phyloP scores from a whole-genome alignment of 2,113 vertebrate genomes.

The Catharus fuscescens region DNA sequence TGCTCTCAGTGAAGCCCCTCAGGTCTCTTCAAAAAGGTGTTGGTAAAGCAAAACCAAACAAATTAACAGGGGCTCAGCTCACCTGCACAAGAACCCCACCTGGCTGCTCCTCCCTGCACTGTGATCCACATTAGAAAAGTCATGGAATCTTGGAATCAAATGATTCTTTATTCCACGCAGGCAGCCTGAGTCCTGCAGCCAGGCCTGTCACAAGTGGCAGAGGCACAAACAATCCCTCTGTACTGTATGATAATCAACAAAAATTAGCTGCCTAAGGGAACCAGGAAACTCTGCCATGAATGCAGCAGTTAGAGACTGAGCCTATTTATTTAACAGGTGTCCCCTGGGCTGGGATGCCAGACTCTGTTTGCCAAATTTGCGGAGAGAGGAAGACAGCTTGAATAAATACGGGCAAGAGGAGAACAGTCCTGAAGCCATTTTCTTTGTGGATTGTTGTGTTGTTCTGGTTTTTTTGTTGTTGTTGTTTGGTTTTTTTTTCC shows the following conservation, averaged over 20 bases:
- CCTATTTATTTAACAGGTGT: constrained; percentile 70
- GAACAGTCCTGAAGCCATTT: constrained; percentile 38
- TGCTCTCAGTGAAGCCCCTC: neutral
- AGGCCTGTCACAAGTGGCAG: neutral
- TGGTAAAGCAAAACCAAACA: neutral
- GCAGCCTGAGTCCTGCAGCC: neutral
- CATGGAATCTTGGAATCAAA: neutral
- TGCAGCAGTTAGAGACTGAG: constrained; percentile 51
- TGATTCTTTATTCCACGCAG: neutral
- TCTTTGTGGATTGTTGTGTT: neutral
- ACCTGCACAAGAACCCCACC: neutral
- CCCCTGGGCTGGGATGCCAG: constrained; percentile 53
- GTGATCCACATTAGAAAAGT: neutral
- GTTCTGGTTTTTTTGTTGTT: neutral
- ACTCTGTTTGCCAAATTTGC: constrained; percentile 45
- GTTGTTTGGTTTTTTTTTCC: neutral
- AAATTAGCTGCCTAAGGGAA: constrained; percentile 61
- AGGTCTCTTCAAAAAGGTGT: fast-evolving
- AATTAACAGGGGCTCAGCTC: neutral
- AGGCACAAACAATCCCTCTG: constrained; percentile 46
- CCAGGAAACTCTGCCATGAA: constrained; percentile 53
- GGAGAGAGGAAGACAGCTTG: constrained; percentile 36
- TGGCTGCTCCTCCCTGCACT: neutral
- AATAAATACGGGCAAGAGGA: constrained; percentile 30
- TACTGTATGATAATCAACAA: constrained; percentile 52